Evolutionary conservation across 2,888 invertebrate species (phyloP), one percentile per base, ranked within the genome.

Genomic region (Caenorhabditis wallacei): DNA sequence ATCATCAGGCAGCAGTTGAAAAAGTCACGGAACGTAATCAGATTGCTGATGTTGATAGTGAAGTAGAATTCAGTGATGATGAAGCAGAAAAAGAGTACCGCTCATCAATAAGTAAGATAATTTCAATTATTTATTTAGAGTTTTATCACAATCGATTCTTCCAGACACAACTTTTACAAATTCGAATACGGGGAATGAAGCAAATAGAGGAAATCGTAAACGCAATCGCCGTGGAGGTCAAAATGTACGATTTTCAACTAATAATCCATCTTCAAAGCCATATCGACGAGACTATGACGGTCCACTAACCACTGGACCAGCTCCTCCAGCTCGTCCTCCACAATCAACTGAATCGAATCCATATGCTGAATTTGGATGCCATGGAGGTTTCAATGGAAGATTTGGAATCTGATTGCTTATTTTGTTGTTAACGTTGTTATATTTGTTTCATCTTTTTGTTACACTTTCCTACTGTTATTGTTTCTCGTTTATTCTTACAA

Each of bases 21-120:
- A 69, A 59, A 43, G 57, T 64, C 3, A 30, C 16, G 7, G 57
- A 40, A n/a, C 37, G n/a, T 16, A 24, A 13, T 37, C 24, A 46
- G 37, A 10, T 30, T 7, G 18, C 57, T 8, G 72, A 63, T 11
- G 22, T 53, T 18, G 53, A 51, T 8, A 84, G 84, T 61, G 80
- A 80, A 20, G 61, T 80, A n/a, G 84, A 84, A 22, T 84, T 84
- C 53, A 84, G 84, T 63, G 84, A 84, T 46, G 84, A 84, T 40
- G 80, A 84, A 40, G 71, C 68, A 7, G 84, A 84, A 40, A 80
- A 75, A 35, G 68, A 59, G 24, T 80, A 48, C 16, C 24, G 56
- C 11, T 30, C 20, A 13, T 53, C 4, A 1, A 63, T 13, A 11
- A 13, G 69, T 70, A 20, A 54, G 54, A 30, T 20, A 0, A 18